Evolutionary conservation across 2,113 vertebrate genomes (phyloP).

Genomic region (Clarias macrocephalus): DNA sequence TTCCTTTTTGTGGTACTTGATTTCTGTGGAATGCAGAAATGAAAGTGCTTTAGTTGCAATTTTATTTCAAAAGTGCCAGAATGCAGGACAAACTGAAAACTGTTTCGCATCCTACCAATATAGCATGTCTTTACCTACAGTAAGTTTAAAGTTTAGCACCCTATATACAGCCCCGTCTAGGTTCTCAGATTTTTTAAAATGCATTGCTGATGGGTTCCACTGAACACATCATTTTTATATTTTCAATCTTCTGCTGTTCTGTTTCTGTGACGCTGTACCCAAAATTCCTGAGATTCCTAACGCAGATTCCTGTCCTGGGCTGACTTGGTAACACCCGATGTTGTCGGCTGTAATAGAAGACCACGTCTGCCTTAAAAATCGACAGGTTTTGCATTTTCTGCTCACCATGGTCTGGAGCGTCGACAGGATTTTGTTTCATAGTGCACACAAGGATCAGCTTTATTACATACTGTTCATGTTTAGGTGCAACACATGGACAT

Average conservation of each 20-base stretch:
- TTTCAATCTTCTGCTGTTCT: not conserved
- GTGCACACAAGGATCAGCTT: no score
- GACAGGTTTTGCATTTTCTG: not conserved
- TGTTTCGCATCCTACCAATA: not conserved
- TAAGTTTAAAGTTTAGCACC: not conserved
- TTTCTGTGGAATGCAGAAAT: not conserved
- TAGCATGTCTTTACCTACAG: not conserved
- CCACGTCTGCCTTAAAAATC: not conserved
- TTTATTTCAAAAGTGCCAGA: not conserved
- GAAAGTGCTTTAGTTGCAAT: not conserved
- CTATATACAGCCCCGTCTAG: not conserved
- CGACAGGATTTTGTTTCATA: no score
- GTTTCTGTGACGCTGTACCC: not conserved
- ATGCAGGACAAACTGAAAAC: not conserved
- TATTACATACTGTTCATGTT: no score
- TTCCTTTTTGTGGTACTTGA: not conserved
- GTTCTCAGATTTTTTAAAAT: not conserved
- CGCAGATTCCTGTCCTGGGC: no score
- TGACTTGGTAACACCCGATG: not conserved
- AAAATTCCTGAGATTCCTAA: no score
- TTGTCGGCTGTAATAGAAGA: not conserved
- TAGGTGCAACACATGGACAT: no score
- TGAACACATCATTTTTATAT: not conserved
- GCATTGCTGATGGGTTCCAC: not conserved
- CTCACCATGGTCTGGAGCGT: not conserved